Percentiles rank a stretch among this genome's conserved stretches.
Evolutionary conservation across 2,797 vertebrate genomes (phyloP).

Genomic region (Propithecus perrieri): DNA sequence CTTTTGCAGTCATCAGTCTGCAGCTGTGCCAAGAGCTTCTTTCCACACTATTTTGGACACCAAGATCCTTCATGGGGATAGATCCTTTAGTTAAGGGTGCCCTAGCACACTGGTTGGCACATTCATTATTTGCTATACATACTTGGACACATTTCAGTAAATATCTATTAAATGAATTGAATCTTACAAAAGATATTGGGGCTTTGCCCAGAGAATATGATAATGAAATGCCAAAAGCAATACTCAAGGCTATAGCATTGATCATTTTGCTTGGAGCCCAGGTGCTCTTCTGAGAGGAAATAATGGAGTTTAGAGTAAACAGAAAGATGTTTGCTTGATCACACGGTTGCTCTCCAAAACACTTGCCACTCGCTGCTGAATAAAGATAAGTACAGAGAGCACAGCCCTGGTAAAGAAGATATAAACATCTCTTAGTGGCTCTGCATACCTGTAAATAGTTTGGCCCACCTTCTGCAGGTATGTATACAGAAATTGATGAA

Average conservation of each 20-base stretch:
- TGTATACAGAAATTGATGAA: background rate
- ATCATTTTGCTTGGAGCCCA: background rate
- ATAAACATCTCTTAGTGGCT: background rate
- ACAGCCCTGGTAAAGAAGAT: background rate
- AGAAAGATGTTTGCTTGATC: background rate
- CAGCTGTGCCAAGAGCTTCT: background rate
- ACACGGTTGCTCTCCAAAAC: background rate
- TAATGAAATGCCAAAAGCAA: background rate
- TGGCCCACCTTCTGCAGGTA: background rate
- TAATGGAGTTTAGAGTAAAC: background rate
- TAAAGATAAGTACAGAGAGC: background rate
- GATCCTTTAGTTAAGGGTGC: background rate
- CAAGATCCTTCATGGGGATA: background rate
- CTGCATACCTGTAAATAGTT: background rate
- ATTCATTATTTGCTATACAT: background rate
- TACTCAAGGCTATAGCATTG: background rate
- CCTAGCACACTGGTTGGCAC: background rate
- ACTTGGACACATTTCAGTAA: background rate
- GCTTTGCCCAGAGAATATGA: background rate
- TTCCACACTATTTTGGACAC: background rate
- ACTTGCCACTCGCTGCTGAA: background rate
- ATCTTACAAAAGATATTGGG: background rate
- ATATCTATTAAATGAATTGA: background rate
- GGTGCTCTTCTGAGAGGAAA: background rate
- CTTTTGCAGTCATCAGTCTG: background rate